Evolutionary conservation across 2,888 invertebrate species (phyloP).

Genomic region (Pristionchus exspectatus): DNA sequence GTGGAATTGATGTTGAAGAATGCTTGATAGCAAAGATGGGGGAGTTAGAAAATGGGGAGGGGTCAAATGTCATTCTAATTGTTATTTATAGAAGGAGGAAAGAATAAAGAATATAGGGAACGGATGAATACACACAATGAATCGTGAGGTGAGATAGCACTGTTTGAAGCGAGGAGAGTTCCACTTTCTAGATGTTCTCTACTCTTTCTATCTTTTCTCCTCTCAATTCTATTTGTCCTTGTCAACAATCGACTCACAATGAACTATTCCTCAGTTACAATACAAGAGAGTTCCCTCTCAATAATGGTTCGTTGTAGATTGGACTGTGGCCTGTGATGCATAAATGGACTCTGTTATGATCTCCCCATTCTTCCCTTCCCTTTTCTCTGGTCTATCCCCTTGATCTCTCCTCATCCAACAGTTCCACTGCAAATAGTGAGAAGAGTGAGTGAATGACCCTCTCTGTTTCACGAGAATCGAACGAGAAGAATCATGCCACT

Average conservation of each 20-base stretch:
- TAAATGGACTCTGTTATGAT: background rate
- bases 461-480: slow-evolving; percentile 41
- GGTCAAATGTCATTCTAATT: no score
- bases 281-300: background rate
- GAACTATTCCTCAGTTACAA: background rate
- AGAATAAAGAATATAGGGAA: no score
- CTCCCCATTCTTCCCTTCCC: background rate
- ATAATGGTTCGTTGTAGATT: background rate
- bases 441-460: slow-evolving; percentile 21
- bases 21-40: no score
- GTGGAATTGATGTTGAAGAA: no score
- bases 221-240: background rate
- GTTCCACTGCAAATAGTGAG: background rate
- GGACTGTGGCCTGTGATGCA: slow-evolving; percentile 9
- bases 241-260: background rate
- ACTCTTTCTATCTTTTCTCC: background rate
- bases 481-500: slow-evolving; percentile 43
- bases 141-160: no score
- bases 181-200: background rate
- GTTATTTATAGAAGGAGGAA: no score
- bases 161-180: no score
- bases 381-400: background rate
- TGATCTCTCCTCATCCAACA: background rate
- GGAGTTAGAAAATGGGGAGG: no score
- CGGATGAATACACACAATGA: no score